Evolutionary conservation across 1,140 invertebrate genomes (phyloP).

Genomic region (Plectus sambesii): DNA sequence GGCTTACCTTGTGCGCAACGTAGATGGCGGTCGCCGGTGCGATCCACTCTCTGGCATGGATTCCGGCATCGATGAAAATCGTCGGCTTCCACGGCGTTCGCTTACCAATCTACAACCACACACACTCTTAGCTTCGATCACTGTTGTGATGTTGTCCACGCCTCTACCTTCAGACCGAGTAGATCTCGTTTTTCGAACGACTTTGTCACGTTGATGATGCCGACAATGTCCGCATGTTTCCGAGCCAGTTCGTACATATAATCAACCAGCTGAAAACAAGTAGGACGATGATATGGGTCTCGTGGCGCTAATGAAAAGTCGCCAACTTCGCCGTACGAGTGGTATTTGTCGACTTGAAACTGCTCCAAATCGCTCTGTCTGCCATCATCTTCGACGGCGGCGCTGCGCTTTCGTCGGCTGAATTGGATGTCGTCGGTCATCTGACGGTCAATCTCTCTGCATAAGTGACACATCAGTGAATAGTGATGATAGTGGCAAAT

Average conservation of each 20-base stretch:
- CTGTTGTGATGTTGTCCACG: constrained; percentile 2
- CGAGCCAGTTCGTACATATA: constrained; percentile 25
- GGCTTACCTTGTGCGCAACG: constrained; percentile 41
- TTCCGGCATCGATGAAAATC: constrained; percentile 47
- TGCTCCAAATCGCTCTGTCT: constrained; percentile 16
- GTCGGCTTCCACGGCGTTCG: constrained; percentile 22
- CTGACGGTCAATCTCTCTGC: constrained; percentile 21
- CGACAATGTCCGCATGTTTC: constrained; percentile 23
- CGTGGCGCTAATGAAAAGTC: no score
- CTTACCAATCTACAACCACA: constrained; percentile 6
- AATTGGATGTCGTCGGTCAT: constrained; percentile 16
- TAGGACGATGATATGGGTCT: no score
- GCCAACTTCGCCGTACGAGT: constrained; percentile 28
- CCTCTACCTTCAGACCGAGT: constrained; percentile 29
- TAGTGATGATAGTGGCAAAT: not conserved
- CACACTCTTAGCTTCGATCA: not conserved
- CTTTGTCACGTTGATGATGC: constrained; percentile 33
- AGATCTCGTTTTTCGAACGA: constrained; percentile 35
- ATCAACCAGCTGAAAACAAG: constrained; percentile 32
- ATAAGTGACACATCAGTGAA: not conserved
- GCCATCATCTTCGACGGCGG: not conserved
- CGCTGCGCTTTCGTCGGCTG: constrained; percentile 7
- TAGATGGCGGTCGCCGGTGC: constrained; percentile 45
- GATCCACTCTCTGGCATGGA: constrained; percentile 48
- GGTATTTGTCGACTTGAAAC: constrained; percentile 29